Evolutionary conservation across 2,113 vertebrate genomes (phyloP).

Genomic region (Jaculus jaculus): DNA sequence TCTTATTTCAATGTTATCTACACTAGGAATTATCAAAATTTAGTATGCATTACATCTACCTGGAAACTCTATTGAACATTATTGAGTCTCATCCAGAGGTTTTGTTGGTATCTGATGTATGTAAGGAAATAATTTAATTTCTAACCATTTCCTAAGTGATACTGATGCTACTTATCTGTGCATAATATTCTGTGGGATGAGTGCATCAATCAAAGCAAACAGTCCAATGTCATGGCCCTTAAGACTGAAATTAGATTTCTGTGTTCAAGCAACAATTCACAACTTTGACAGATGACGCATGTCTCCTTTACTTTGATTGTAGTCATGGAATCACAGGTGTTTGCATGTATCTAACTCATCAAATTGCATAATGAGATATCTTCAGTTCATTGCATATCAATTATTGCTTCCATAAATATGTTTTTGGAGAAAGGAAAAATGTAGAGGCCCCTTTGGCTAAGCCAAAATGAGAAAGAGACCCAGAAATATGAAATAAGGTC

Average conservation of each 20-base stretch:
- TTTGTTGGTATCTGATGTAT: neutral
- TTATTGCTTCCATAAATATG: neutral
- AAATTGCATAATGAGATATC: neutral
- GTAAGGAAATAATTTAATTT: neutral
- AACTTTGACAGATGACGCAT: neutral
- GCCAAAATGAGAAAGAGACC: neutral
- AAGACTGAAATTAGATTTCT: neutral
- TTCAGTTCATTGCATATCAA: neutral
- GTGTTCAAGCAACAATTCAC: neutral
- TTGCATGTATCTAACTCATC: neutral
- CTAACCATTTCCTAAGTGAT: neutral
- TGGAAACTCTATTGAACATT: neutral
- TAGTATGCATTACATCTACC: neutral
- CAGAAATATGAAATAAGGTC: neutral
- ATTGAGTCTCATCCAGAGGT: neutral
- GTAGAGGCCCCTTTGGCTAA: neutral
- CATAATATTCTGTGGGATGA: neutral
- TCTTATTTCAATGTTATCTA: neutral
- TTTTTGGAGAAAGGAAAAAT: neutral
- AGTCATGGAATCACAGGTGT: neutral
- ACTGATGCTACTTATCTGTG: neutral
- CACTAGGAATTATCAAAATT: neutral
- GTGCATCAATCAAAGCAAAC: neutral
- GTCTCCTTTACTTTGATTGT: neutral
- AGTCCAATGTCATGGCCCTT: neutral